Evolutionary conservation across 2,113 vertebrate genomes (phyloP).

Genomic region (Psilopsiagon aurifrons): DNA sequence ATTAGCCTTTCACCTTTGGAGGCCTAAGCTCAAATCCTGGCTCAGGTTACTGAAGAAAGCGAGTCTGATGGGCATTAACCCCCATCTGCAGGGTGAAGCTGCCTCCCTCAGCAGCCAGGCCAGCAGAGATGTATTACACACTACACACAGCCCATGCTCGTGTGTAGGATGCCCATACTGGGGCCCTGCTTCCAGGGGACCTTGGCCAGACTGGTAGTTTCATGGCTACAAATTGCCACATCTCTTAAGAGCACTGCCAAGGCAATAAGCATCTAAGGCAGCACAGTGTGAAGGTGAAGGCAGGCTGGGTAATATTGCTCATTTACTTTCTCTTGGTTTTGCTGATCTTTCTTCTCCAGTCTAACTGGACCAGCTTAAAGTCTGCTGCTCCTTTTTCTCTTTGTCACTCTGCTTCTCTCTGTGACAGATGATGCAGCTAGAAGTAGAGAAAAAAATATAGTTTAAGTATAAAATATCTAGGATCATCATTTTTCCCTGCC

Average conservation of each 20-base stretch:
- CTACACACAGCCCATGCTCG: fast-evolving
- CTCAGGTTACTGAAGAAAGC: not conserved
- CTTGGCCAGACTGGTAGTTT: not conserved
- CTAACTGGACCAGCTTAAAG: not conserved
- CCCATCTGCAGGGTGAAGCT: not conserved
- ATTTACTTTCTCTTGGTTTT: not conserved
- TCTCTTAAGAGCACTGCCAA: not conserved
- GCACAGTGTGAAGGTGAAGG: fast-evolving
- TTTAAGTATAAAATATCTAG: not conserved
- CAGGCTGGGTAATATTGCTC: not conserved
- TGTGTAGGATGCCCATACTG: fast-evolving
- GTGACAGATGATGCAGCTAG: not conserved
- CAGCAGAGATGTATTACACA: not conserved
- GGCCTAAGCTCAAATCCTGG: not conserved
- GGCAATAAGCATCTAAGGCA: not conserved
- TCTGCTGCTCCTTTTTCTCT: not conserved
- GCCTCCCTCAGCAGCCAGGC: not conserved
- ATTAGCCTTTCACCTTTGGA: constrained; percentile 42
- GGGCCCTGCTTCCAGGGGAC: not conserved
- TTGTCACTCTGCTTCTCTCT: not conserved
- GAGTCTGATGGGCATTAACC: not conserved
- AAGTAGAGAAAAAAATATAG: not conserved
- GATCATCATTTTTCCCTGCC: not conserved
- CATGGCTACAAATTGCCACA: not conserved
- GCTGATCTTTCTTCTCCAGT: not conserved